Base-by-base conservation (phyloP, 2,888 invertebrate species). In the Conus canariensis region DNA sequence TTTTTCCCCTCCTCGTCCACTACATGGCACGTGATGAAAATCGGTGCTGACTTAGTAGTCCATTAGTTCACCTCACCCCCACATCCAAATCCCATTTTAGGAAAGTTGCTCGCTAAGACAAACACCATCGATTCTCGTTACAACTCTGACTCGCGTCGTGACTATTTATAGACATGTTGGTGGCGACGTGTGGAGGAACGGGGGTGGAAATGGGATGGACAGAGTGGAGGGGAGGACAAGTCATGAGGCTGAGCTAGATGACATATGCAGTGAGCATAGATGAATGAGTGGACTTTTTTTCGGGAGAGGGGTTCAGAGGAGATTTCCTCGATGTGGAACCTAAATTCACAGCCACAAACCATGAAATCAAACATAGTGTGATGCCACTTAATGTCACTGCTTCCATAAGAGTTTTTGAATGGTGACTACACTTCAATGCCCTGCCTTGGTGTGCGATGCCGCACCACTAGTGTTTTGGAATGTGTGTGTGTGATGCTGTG, bases 121-220 rank as follows among this genome's bases (percentile, higher is more conserved):
- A 74, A 74, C 74, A 74, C 9, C n/a, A 74, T 74, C 74, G 70
- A 74, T 74, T 74, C n/a, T 74, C 70, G 60, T 74, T 19, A n/a
- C 70, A 74, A 22, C n/a, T n/a, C 12, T 14, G 60, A 64, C 60
- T 64, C 16, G 60, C 60, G 60, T 64, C 60, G n/a, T 74, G 70
- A 16, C 70, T 70, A 3, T n/a, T 74, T 9, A 74, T 74, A 8
- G 25, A 19, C 45, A n/a, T 25, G 74, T 7, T n/a, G 7, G n/a
- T 7, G 22, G 70, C 7, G 22, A 4, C n/a, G 22, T 2, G 22
- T 16, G 5, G 70, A 22, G 70, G 5, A 22, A 2, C 19, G 5
- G 12, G 22, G 70, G 7, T 1, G 0, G n/a, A 7, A 9, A 22
- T 0, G 70, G 19, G 70, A 19, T 1, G 5, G n/a, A 70, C 19